These are phyloP conservation scores for Hirudo medicinalis DNA, from an alignment of 1,140 invertebrate species.

Conservation along the genomic window DNA sequence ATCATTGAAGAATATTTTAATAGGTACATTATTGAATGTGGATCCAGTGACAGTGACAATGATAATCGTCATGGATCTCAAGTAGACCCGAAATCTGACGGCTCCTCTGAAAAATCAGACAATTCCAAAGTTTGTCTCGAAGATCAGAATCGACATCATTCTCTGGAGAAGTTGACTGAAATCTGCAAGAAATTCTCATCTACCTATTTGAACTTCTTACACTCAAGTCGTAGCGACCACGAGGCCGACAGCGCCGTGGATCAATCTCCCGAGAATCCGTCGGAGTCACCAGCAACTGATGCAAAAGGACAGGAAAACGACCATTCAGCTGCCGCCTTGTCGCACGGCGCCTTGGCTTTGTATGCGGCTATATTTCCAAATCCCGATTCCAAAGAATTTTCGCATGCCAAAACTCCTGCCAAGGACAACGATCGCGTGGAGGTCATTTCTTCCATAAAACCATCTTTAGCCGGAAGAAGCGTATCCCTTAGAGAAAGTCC, in stretches of 20 bases:
- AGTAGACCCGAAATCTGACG: not conserved
- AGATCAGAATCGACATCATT: not conserved
- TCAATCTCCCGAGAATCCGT: not conserved
- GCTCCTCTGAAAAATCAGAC: not conserved
- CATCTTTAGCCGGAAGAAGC: not conserved
- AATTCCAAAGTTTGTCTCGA: not conserved
- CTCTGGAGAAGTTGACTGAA: not conserved
- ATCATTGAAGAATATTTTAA: slow-evolving; percentile 8
- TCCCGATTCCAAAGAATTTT: too few relatives aligned
- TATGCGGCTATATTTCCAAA: slow-evolving; percentile 6
- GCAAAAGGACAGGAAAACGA: not conserved
- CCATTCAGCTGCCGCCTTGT: not conserved
- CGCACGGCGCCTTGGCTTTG: not conserved
- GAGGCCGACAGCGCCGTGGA: not conserved
- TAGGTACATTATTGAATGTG: slow-evolving; percentile 7
- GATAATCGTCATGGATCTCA: not conserved
- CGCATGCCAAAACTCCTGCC: not conserved
- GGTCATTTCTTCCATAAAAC: not conserved
- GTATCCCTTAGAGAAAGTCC: not conserved
- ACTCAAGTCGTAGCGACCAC: not conserved
- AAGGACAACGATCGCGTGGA: not conserved
- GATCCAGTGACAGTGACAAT: not conserved
- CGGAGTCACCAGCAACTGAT: not conserved
- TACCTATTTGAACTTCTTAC: not conserved
- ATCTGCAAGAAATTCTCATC: slow-evolving; percentile 10